Conservation (phyloP, 2,113 vertebrate genomes). For the Misgurnus mizolepis region DNA sequence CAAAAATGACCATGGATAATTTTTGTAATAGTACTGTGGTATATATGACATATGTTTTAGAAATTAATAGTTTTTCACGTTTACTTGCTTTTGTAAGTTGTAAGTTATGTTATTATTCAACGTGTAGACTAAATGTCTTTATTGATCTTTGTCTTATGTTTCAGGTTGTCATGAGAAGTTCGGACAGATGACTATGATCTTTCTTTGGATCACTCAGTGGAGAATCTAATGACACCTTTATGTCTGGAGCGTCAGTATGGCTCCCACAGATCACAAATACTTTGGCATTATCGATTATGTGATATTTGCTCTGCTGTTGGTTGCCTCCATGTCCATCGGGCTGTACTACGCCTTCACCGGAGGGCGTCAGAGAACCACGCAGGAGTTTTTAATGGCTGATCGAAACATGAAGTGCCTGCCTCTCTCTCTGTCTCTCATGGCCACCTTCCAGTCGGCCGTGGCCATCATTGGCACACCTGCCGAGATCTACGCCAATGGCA, state of each 20-base stretch:
- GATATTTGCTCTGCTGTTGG: constrained; percentile 83
- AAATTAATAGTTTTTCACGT: too few relatives aligned
- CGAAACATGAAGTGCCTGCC: constrained; percentile 88
- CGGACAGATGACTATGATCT: constrained; percentile 8
- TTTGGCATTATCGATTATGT: constrained; percentile 83
- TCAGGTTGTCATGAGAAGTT: constrained; percentile 17
- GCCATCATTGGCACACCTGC: constrained; percentile 88
- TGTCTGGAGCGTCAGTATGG: constrained; percentile 58
- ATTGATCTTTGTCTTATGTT: background rate
- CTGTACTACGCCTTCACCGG: constrained; percentile 87
- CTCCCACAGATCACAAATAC: constrained; percentile 64
- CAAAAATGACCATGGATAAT: too few relatives aligned
- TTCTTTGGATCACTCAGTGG: background rate
- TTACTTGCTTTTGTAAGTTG: too few relatives aligned
- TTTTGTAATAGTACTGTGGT: too few relatives aligned
- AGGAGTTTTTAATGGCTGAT: constrained; percentile 89
- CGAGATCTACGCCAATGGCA: constrained; percentile 86
- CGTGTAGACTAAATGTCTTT: too few relatives aligned
- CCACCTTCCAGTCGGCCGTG: constrained; percentile 94
- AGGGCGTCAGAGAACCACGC: constrained; percentile 82
- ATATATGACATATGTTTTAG: too few relatives aligned
- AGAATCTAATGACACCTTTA: constrained; percentile 18
- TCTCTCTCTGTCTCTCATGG: constrained; percentile 87
- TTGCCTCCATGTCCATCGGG: constrained; percentile 84
- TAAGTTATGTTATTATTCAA: too few relatives aligned